These are phyloP conservation scores for Mimumesa dahlbomi DNA, from an alignment of 2,888 invertebrate species.

Conservation along the genomic window DNA sequence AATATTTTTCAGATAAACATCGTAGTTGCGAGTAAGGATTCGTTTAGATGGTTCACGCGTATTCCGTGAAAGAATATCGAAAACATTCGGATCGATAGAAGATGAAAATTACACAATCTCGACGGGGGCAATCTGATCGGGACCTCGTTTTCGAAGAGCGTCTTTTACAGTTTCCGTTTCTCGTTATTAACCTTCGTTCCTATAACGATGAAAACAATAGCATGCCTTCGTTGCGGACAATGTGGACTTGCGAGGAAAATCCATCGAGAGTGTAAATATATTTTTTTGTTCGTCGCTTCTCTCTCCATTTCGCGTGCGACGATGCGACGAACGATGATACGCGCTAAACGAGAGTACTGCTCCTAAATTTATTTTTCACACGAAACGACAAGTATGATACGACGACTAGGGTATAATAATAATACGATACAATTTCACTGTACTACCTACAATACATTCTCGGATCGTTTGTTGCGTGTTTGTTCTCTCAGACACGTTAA, in stretches of 20 bases:
- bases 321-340: constrained; percentile 1
- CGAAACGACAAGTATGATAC: constrained; percentile 37
- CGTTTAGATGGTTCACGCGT: too few species aligned
- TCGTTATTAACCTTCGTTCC: constrained; percentile 33
- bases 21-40: too few species aligned
- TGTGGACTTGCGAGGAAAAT: not conserved
- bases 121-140: not conserved
- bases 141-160: constrained; percentile 11
- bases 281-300: constrained; percentile 19
- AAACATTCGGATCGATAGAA: not conserved
- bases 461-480: constrained; percentile 47
- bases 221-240: constrained; percentile 16
- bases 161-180: constrained; percentile 6
- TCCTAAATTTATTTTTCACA: constrained; percentile 69
- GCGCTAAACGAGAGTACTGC: constrained; percentile 13
- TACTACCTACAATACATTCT: constrained; percentile 21
- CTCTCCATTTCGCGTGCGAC: constrained; percentile 1
- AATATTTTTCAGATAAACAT: too few species aligned
- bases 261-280: constrained; percentile 32
- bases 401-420: constrained; percentile 5
- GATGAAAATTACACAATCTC: not conserved
- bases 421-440: constrained; percentile 1
- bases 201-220: constrained; percentile 33
- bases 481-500: constrained; percentile 46
- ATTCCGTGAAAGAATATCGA: not conserved